phyloP scores from a whole-genome alignment of 2,888 invertebrate genomes.

The Coecobrya sp. region DNA sequence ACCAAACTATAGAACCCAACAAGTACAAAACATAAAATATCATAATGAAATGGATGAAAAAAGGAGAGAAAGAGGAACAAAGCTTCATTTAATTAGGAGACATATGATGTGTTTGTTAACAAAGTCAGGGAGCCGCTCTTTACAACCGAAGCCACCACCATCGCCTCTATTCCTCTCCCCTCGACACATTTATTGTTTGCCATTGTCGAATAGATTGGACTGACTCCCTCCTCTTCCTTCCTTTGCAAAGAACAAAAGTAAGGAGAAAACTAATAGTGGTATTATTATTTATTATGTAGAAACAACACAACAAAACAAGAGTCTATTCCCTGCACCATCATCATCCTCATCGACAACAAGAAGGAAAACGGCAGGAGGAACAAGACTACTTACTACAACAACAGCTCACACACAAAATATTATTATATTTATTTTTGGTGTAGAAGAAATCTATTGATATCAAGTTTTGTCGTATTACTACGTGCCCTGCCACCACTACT shows the following conservation, averaged over 20 bases:
- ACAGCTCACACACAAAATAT: constrained; percentile 2
- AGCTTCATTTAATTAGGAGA: constrained; percentile 86
- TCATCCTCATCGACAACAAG: constrained; percentile 1
- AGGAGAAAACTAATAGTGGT: constrained; percentile 59
- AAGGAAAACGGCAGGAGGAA: not conserved
- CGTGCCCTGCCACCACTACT: not conserved
- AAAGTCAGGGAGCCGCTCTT: constrained; percentile 81
- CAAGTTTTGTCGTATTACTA: constrained; percentile 29
- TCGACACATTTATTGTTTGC: constrained; percentile 80
- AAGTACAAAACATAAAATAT: not conserved
- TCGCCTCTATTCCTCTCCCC: constrained; percentile 68
- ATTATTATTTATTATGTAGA: constrained; percentile 76
- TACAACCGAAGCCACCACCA: constrained; percentile 80
- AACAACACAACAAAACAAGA: constrained; percentile 53
- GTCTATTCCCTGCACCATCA: constrained; percentile 57
- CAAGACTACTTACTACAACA: not conserved
- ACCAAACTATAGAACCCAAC: too few species aligned
- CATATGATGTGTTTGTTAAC: constrained; percentile 86
- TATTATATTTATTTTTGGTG: constrained; percentile 36
- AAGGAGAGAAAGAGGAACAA: constrained; percentile 77
- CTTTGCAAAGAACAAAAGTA: constrained; percentile 29
- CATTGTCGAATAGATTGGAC: constrained; percentile 75
- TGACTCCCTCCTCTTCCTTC: constrained; percentile 66
- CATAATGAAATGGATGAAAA: constrained; percentile 57
- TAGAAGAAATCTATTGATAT: constrained; percentile 41